Conservation (phyloP, 2,888 invertebrate genomes). For the Calephelis perditalis region DNA sequence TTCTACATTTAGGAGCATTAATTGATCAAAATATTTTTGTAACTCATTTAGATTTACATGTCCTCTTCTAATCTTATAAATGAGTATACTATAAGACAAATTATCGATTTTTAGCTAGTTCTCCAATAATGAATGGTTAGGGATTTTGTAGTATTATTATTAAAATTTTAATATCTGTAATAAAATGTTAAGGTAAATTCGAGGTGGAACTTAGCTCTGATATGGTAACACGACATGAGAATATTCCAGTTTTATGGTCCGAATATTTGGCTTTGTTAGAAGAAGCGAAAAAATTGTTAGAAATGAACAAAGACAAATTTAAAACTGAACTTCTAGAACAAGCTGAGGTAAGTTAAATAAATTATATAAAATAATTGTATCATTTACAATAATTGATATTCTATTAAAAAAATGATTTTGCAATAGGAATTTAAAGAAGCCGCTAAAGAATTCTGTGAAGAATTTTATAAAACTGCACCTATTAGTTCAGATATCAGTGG, state of each 20-base stretch:
- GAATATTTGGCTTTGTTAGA: slow-evolving; percentile 83
- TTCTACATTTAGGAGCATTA: too few relatives aligned
- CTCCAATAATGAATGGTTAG: too few relatives aligned
- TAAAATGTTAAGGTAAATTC: slow-evolving; percentile 78
- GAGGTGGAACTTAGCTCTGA: slow-evolving; percentile 83
- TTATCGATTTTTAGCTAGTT: too few relatives aligned
- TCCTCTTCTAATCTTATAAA: too few relatives aligned
- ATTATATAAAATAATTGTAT: too few relatives aligned
- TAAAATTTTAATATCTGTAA: background rate
- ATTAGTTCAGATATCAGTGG: slow-evolving; percentile 76
- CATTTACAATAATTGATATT: background rate
- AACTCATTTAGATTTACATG: too few relatives aligned
- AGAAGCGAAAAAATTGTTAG: slow-evolving; percentile 85
- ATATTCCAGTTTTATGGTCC: slow-evolving; percentile 82
- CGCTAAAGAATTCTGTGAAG: slow-evolving; percentile 81
- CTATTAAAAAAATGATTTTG: background rate
- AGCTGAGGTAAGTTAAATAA: slow-evolving; percentile 71
- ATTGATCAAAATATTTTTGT: too few relatives aligned
- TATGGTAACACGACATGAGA: slow-evolving; percentile 74
- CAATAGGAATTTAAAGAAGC: slow-evolving; percentile 81
- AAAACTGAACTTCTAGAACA: slow-evolving; percentile 84
- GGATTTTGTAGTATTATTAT: too few relatives aligned
- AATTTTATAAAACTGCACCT: slow-evolving; percentile 83
- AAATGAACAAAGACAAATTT: slow-evolving; percentile 84
- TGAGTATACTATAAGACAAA: too few relatives aligned